Percentiles rank a stretch among this genome's conserved stretches.
These are phyloP conservation scores for Euproctis similis DNA, from an alignment of 2,888 invertebrate genomes.

Conservation along the genomic window DNA sequence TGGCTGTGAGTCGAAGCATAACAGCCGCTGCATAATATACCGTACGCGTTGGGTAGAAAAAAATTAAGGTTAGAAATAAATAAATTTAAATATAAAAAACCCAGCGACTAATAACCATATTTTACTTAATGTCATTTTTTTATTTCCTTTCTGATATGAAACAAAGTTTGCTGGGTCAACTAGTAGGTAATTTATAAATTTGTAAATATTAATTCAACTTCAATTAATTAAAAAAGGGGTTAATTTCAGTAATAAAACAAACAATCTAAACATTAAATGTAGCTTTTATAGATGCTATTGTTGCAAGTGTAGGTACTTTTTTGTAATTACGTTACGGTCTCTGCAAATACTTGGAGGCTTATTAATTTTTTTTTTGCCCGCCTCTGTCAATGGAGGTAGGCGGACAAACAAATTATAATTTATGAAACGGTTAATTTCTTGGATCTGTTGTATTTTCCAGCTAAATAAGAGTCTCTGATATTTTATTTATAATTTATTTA, in stretches of 20 bases:
- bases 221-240: slow-evolving; percentile 53
- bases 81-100: no score
- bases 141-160: no score
- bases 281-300: slow-evolving; percentile 30
- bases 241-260: slow-evolving; percentile 62
- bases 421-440: neutral
- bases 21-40: no score
- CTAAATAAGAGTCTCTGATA: no score
- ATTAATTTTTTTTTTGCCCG: slow-evolving; percentile 46
- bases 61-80: no score
- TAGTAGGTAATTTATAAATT: slow-evolving; percentile 15
- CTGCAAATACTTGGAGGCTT: slow-evolving; percentile 48
- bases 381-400: slow-evolving; percentile 20
- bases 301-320: slow-evolving; percentile 31
- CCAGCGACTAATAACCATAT: no score
- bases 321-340: slow-evolving; percentile 45
- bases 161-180: no score
- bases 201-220: slow-evolving; percentile 51
- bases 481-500: no score
- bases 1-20: no score
- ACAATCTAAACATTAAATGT: slow-evolving; percentile 39
- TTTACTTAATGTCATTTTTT: no score
- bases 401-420: slow-evolving; percentile 21
- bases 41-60: no score
- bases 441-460: no score